phyloP scores from a whole-genome alignment of 1,140 invertebrate species.

The Hesperophylax magnus region DNA sequence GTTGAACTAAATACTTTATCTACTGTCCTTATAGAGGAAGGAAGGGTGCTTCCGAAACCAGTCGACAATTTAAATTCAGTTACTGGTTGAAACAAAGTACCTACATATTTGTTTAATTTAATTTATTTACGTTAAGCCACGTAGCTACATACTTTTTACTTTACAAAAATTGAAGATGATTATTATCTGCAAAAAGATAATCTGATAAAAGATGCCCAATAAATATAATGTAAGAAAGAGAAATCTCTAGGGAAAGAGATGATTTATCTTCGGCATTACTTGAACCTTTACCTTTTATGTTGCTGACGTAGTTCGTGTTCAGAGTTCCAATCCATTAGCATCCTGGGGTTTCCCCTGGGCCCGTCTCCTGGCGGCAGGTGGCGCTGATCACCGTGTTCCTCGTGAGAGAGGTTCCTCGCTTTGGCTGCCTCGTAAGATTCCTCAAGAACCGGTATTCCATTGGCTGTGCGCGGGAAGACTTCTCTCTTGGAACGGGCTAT shows the following conservation, averaged over 20 bases:
- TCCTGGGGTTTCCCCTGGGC: conserved; percentile 18
- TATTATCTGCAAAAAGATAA: no score
- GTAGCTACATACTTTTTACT: no score
- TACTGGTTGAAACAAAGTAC: no score
- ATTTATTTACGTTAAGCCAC: no score
- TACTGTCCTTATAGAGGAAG: no score
- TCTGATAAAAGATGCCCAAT: no score
- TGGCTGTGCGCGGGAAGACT: conserved; percentile 42
- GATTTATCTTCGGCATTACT: not conserved
- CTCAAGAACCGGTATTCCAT: conserved; percentile 49
- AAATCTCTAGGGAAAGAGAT: not conserved
- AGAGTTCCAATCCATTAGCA: conserved; percentile 45
- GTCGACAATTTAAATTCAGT: no score
- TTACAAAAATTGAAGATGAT: no score
- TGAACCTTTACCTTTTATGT: conserved; percentile 31
- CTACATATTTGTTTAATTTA: no score
- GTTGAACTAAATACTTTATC: no score
- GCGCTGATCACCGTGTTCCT: not conserved
- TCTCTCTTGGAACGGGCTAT: conserved; percentile 51
- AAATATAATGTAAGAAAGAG: not conserved
- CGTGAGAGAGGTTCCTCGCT: conserved; percentile 27
- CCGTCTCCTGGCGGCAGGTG: not conserved
- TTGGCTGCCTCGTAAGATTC: conserved; percentile 49
- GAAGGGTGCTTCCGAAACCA: no score
- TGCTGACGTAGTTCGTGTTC: not conserved